A percentile compares a stretch with the other conserved stretches of the same genome.
Evolutionary conservation across 2,797 vertebrate species (phyloP).

Genomic region (Rachycentron canadum): DNA sequence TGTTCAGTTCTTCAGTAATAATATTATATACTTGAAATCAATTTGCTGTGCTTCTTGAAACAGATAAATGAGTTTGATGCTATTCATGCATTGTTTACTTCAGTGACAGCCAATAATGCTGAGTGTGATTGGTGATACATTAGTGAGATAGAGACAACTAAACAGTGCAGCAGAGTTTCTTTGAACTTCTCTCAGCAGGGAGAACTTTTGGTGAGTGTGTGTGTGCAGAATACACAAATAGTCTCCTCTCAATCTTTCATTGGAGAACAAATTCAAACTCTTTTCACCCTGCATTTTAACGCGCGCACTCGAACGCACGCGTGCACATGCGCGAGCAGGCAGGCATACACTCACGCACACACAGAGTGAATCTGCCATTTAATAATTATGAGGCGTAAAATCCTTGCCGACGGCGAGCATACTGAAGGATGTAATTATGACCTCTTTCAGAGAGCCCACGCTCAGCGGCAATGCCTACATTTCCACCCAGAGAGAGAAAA

Average conservation of each 20-base stretch:
- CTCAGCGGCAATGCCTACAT: constrained; percentile 81
- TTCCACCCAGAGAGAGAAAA: constrained; percentile 81
- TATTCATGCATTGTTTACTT: constrained; percentile 62
- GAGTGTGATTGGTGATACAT: constrained; percentile 57
- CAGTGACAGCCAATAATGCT: constrained; percentile 45
- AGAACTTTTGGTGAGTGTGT: constrained; percentile 65
- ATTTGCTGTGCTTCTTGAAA: constrained; percentile 58
- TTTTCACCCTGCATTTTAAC: constrained; percentile 68
- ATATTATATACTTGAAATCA: constrained; percentile 65
- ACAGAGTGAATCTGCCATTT: constrained; percentile 83
- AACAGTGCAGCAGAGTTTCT: constrained; percentile 44
- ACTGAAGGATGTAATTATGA: constrained; percentile 88
- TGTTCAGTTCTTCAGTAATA: constrained; percentile 43
- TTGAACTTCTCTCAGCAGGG: constrained; percentile 56
- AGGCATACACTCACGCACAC: constrained; percentile 24
- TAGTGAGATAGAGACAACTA: constrained; percentile 54
- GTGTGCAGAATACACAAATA: constrained; percentile 63
- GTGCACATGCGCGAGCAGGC: neutral
- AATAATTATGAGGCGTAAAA: constrained; percentile 88
- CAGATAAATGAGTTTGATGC: constrained; percentile 60
- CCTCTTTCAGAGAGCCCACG: constrained; percentile 84
- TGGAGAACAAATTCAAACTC: constrained; percentile 71
- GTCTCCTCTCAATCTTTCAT: constrained; percentile 61
- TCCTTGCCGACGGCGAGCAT: constrained; percentile 87
- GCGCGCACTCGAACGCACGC: constrained; percentile 15